A percentile compares a stretch with the other conserved stretches of the same genome.
Evolutionary conservation across 2,797 vertebrate genomes (phyloP).

Genomic region (Sarcophilus harrisii): DNA sequence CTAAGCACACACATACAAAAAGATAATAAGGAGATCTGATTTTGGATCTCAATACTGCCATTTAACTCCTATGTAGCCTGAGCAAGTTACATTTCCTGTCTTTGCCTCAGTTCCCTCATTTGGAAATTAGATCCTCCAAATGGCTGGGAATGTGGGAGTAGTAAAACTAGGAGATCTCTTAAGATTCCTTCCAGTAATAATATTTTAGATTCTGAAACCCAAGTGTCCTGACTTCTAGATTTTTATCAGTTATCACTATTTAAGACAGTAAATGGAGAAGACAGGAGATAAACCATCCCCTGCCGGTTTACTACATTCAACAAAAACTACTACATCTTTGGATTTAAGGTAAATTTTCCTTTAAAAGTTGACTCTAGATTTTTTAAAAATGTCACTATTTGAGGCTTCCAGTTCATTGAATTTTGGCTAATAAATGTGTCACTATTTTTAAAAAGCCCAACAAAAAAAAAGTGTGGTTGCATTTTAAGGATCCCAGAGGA

Average conservation of each 20-base stretch:
- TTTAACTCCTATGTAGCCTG: not conserved
- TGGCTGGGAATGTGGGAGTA: accelerated
- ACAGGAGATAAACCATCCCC: not conserved
- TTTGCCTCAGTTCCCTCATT: not conserved
- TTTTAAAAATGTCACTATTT: not conserved
- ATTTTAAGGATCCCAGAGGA: not conserved
- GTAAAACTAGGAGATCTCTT: not conserved
- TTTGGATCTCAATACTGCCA: not conserved
- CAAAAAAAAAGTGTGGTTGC: not conserved
- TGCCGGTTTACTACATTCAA: not conserved
- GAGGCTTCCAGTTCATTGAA: not conserved
- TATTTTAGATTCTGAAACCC: not conserved
- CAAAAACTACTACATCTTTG: not conserved
- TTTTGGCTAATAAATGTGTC: not conserved
- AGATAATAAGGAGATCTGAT: not conserved
- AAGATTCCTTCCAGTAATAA: not conserved
- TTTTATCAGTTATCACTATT: not conserved
- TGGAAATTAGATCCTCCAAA: too few relatives aligned
- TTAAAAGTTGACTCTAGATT: not conserved
- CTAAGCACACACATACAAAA: too few relatives aligned
- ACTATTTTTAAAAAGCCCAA: not conserved
- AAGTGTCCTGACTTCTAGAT: not conserved
- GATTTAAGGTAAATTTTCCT: not conserved
- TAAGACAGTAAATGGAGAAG: not conserved
- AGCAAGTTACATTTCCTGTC: not conserved